phyloP scores from a whole-genome alignment of 2,113 vertebrate genomes.

The Halichoeres trimaculatus region DNA sequence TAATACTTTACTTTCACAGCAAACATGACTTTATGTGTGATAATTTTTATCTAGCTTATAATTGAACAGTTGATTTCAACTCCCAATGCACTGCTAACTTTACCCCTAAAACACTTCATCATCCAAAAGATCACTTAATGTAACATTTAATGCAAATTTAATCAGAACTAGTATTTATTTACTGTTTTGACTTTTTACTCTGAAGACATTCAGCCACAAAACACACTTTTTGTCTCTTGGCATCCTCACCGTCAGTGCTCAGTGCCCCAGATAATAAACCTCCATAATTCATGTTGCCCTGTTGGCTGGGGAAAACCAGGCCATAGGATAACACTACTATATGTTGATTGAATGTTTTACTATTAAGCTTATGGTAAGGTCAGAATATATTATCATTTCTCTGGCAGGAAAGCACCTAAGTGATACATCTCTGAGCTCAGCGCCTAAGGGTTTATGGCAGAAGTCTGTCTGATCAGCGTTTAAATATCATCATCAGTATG shows the following conservation, averaged over 20 bases:
- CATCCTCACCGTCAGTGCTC: neutral
- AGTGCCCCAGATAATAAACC: constrained; percentile 52
- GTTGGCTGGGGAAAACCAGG: neutral
- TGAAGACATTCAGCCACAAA: neutral
- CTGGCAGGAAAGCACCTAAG: too few relatives aligned
- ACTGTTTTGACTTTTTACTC: too few relatives aligned
- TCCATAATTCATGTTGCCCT: constrained; percentile 68
- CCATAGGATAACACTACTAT: neutral
- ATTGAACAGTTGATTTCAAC: too few relatives aligned
- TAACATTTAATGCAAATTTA: too few relatives aligned
- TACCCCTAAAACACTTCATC: too few relatives aligned
- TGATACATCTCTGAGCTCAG: too few relatives aligned
- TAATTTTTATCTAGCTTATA: too few relatives aligned
- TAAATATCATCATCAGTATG: neutral
- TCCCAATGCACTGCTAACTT: too few relatives aligned
- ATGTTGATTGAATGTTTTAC: neutral
- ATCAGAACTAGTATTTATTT: too few relatives aligned
- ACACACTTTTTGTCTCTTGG: neutral
- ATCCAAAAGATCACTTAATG: too few relatives aligned
- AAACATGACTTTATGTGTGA: too few relatives aligned
- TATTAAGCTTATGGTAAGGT: neutral
- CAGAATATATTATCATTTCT: neutral
- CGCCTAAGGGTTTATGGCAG: neutral
- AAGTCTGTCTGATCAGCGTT: neutral
- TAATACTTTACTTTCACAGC: neutral